phyloP scores from a whole-genome alignment of 1,140 invertebrate species.

The Atta cephalotes region DNA sequence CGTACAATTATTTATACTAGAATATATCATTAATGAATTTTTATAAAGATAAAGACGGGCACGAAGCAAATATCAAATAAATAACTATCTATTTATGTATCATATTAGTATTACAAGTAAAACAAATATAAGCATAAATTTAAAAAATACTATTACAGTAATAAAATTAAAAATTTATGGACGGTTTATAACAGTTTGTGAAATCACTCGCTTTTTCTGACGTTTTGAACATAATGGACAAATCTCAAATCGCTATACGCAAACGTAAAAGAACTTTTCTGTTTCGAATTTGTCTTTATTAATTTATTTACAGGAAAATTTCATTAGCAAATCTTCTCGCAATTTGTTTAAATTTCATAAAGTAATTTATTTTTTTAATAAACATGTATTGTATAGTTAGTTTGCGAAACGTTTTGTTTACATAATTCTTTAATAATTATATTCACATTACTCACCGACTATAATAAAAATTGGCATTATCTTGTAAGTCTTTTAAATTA shows the following conservation, averaged over 20 bases:
- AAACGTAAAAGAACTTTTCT: neutral
- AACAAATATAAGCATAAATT: constrained; percentile 14
- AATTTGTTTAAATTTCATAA: constrained; percentile 1
- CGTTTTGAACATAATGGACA: neutral
- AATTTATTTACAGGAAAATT: neutral
- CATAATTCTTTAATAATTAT: neutral
- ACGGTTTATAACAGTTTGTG: constrained; percentile 12
- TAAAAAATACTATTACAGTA: constrained; percentile 27
- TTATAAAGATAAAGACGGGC: neutral
- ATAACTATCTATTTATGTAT: constrained; percentile 1
- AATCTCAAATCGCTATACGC: neutral
- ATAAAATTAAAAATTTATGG: constrained; percentile 20
- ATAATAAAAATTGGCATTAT: neutral
- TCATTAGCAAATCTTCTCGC: neutral
- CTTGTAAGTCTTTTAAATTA: neutral
- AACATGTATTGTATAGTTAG: neutral
- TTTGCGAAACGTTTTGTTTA: neutral
- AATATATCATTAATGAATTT: constrained; percentile 16
- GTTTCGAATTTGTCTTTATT: neutral
- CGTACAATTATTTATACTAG: constrained; percentile 33
- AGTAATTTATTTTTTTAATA: neutral
- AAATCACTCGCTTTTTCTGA: neutral
- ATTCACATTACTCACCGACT: neutral
- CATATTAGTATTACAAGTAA: neutral
- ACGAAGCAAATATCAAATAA: constrained; percentile 21